phyloP scores from a whole-genome alignment of 2,797 vertebrate genomes.

The Helicolenus hilgendorfi region DNA sequence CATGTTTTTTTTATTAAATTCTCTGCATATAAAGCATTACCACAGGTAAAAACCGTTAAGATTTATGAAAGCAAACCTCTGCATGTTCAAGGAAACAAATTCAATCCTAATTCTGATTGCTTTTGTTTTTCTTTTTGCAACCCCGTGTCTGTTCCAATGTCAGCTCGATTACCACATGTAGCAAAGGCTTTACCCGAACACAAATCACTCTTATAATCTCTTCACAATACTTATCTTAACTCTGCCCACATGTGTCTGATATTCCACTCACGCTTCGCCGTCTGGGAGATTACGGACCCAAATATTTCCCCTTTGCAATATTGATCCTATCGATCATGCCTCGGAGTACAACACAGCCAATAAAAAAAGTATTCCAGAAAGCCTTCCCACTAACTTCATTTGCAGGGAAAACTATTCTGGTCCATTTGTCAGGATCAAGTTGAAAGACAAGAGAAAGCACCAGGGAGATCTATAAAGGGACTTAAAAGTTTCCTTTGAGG shows the following conservation, averaged over 20 bases:
- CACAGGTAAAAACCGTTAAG: conserved; percentile 49
- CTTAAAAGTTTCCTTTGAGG: conserved; percentile 71
- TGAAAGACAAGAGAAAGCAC: conserved; percentile 69
- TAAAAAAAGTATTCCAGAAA: conserved; percentile 58
- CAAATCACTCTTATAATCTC: conserved; percentile 38
- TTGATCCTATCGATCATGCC: conserved; percentile 70
- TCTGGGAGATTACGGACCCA: conserved; percentile 59
- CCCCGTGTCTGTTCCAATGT: conserved; percentile 7
- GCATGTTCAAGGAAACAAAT: conserved; percentile 42
- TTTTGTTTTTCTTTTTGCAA: background rate
- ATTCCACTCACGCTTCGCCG: conserved; percentile 54
- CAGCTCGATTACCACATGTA: conserved; percentile 6
- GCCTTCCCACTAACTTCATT: conserved; percentile 53
- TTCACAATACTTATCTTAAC: conserved; percentile 18
- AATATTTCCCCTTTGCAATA: conserved; percentile 64
- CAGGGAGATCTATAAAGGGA: conserved; percentile 65
- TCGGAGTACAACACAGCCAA: conserved; percentile 39
- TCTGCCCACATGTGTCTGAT: conserved; percentile 21
- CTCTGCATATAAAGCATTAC: conserved; percentile 67
- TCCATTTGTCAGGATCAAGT: conserved; percentile 75
- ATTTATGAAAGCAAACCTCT: conserved; percentile 47
- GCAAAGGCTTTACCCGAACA: conserved; percentile 20
- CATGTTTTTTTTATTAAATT: conserved; percentile 69
- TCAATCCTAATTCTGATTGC: conserved; percentile 20
- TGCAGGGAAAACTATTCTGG: conserved; percentile 60